These are phyloP conservation scores for Donacobius atricapilla DNA, from an alignment of 2,113 vertebrate species.

Conservation along the genomic window DNA sequence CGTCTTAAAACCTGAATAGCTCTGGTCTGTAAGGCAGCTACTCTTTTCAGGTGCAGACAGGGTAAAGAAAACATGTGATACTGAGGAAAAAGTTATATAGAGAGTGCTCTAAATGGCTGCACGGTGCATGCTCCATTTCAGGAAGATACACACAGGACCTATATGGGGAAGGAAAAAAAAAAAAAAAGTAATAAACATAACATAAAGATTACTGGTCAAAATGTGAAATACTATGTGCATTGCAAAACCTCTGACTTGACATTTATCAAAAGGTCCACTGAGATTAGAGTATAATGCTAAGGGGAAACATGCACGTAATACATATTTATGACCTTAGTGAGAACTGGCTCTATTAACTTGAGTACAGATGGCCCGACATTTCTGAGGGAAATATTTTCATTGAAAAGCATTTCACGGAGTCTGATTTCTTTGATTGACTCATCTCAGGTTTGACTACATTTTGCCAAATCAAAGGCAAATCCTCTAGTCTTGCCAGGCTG, in stretches of 20 bases:
- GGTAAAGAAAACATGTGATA: background rate
- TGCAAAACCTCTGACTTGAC: background rate
- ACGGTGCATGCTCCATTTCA: background rate
- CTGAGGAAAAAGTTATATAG: background rate
- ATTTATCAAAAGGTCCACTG: background rate
- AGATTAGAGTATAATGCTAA: background rate
- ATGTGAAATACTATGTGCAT: background rate
- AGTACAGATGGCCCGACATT: constrained; percentile 2
- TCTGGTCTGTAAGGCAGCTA: background rate
- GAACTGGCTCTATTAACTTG: background rate
- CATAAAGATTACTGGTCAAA: background rate
- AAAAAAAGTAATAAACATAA: background rate
- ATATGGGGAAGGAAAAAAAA: no score
- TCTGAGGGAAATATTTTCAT: constrained; percentile 1
- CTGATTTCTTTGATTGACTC: constrained; percentile 23
- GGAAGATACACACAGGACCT: background rate
- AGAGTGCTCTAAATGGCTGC: background rate
- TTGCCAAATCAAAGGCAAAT: constrained; percentile 24
- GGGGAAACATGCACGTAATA: background rate
- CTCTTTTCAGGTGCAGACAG: background rate
- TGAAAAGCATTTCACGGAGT: background rate
- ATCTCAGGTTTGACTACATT: constrained; percentile 2
- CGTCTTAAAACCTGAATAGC: background rate
- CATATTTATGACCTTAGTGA: background rate
- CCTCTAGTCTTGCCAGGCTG: background rate